These are phyloP conservation scores for Neopelma chrysocephalum DNA, from an alignment of 2,797 vertebrate species.

Conservation along the genomic window DNA sequence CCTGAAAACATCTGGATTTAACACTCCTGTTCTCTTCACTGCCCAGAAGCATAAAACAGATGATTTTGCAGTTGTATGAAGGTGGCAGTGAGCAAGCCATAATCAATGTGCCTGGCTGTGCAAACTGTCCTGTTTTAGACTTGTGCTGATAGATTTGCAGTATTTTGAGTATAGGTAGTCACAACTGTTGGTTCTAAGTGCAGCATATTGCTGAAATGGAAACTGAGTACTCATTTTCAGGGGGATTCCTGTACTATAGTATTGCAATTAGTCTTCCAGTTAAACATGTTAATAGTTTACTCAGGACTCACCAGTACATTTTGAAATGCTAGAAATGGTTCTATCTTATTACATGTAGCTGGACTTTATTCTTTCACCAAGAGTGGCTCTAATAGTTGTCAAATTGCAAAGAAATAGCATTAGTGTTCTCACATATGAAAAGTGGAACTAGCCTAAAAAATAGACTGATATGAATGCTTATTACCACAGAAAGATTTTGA, in stretches of 20 bases:
- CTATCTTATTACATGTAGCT: background rate
- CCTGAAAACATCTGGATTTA: background rate
- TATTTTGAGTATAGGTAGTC: background rate
- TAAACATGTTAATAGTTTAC: conserved; percentile 1
- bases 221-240: background rate
- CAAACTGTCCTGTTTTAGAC: background rate
- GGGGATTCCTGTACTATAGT: background rate
- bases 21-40: background rate
- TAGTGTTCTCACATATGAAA: background rate
- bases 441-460: background rate
- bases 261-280: background rate
- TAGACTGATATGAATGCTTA: background rate
- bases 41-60: background rate
- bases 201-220: background rate
- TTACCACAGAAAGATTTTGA: background rate
- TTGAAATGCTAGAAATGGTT: background rate
- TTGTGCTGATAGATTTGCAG: background rate
- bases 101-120: accelerated
- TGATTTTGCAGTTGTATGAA: background rate
- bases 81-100: background rate
- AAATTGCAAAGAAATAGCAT: background rate
- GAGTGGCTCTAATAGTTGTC: background rate
- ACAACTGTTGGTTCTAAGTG: background rate
- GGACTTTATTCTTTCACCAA: conserved; percentile 23
- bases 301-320: background rate